A percentile compares a stretch with the other conserved stretches of the same genome.
phyloP scores from a whole-genome alignment of 2,888 invertebrate genomes.

The Dioctria rufipes region DNA sequence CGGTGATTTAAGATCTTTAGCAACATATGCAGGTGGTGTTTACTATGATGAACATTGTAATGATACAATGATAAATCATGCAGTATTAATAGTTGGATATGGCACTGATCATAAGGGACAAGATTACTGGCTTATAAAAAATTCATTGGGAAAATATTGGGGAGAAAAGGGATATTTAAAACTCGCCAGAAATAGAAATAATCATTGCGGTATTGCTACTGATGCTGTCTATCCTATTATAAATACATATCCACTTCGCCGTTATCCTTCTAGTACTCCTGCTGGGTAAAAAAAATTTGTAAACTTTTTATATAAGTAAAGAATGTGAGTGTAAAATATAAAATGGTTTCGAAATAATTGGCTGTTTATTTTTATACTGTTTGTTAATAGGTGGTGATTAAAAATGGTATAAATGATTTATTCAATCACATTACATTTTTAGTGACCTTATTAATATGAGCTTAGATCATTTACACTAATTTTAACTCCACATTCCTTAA shows the following conservation, averaged over 20 bases:
- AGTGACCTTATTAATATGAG: too few species aligned
- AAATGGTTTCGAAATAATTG: not conserved
- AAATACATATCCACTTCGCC: slow-evolving; percentile 67
- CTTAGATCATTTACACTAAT: too few species aligned
- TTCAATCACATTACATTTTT: too few species aligned
- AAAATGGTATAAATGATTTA: too few species aligned
- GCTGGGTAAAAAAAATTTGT: not conserved
- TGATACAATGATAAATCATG: slow-evolving; percentile 32
- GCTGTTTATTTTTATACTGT: too few species aligned
- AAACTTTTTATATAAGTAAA: too few species aligned
- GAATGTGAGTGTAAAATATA: too few species aligned
- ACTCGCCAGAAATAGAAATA: slow-evolving; percentile 84
- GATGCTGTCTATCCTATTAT: slow-evolving; percentile 85
- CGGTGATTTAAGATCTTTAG: slow-evolving; percentile 37
- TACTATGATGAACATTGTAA: slow-evolving; percentile 53
- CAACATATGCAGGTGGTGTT: slow-evolving; percentile 51
- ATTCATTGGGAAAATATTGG: slow-evolving; percentile 78
- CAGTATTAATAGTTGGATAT: slow-evolving; percentile 55
- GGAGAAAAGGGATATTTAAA: slow-evolving; percentile 80
- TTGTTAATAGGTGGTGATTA: not conserved
- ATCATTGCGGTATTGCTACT: slow-evolving; percentile 86
- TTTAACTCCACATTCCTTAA: too few species aligned
- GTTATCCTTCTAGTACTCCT: not conserved
- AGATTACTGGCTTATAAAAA: slow-evolving; percentile 58
- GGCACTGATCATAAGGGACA: slow-evolving; percentile 45